Percentiles rank a stretch among this genome's conserved stretches.
Conservation (phyloP, 2,113 vertebrate genomes). For the Paedocypris sp. region DNA sequence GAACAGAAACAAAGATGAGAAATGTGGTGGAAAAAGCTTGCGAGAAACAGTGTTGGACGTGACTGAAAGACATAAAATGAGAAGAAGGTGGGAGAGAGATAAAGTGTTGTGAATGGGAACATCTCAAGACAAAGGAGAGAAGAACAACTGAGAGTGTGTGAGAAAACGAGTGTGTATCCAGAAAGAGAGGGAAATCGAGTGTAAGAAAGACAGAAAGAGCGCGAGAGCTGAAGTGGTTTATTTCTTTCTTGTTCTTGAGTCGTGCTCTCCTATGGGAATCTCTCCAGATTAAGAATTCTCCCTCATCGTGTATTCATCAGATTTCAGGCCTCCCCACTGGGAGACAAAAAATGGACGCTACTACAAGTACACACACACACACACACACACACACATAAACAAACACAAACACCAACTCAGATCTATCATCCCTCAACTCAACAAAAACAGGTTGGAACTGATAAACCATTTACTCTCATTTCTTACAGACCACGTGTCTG, state of each 20-base stretch:
- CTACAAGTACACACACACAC: background rate
- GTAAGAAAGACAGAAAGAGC: background rate
- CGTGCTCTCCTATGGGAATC: background rate
- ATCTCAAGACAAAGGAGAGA: too few relatives aligned
- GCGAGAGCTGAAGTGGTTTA: background rate
- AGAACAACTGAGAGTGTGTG: too few relatives aligned
- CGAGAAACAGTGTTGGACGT: too few relatives aligned
- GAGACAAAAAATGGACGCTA: background rate
- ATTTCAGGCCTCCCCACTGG: slow-evolving; percentile 1
- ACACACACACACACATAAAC: background rate
- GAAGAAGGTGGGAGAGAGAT: too few relatives aligned
- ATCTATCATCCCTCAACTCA: too few relatives aligned
- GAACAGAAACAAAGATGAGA: too few relatives aligned
- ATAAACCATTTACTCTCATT: too few relatives aligned
- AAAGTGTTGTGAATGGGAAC: too few relatives aligned
- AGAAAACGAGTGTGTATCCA: background rate
- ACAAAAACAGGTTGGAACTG: too few relatives aligned
- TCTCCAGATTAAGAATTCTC: background rate
- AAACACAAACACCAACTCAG: background rate
- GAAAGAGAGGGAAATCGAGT: background rate
- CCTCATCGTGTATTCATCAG: slow-evolving; percentile 20
- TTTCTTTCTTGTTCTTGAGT: slow-evolving; percentile 4
- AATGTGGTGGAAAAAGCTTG: too few relatives aligned
- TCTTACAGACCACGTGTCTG: too few relatives aligned
- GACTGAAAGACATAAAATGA: too few relatives aligned